Evolutionary conservation across 2,113 vertebrate genomes (phyloP).

Genomic region (Poecilia latipinna): DNA sequence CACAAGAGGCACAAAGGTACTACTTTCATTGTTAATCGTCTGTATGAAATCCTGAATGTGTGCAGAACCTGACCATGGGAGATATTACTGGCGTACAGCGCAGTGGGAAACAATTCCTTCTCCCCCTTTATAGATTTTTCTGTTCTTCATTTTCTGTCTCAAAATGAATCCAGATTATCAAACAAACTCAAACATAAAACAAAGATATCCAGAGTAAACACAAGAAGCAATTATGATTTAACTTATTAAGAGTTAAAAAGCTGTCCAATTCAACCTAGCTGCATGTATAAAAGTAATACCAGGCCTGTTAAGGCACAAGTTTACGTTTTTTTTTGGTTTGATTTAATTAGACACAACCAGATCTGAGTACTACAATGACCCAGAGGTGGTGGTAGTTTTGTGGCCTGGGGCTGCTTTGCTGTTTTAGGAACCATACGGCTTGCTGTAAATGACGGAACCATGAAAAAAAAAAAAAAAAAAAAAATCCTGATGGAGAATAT

Average conservation of each 20-base stretch:
- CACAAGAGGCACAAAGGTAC: constrained; percentile 50
- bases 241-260: not conserved
- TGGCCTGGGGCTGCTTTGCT: no score
- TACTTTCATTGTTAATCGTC: constrained; percentile 59
- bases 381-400: no score
- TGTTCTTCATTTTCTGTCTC: not conserved
- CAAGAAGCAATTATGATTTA: not conserved
- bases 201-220: no score
- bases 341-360: not conserved
- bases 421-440: no score
- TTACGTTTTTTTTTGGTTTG: not conserved
- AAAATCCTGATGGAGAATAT: not conserved
- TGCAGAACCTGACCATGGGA: not conserved
- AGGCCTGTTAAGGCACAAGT: not conserved
- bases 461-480: no score
- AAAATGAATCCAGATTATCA: no score
- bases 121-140: not conserved
- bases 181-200: no score
- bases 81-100: not conserved
- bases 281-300: not conserved
- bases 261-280: not conserved
- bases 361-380: no score
- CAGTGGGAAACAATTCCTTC: not conserved
- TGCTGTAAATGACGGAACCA: no score
- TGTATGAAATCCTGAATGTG: constrained; percentile 30